Evolutionary conservation across 1,140 invertebrate species (phyloP), one percentile per base, ranked within the genome.

Genomic region (Trialeurodes vaporariorum): DNA sequence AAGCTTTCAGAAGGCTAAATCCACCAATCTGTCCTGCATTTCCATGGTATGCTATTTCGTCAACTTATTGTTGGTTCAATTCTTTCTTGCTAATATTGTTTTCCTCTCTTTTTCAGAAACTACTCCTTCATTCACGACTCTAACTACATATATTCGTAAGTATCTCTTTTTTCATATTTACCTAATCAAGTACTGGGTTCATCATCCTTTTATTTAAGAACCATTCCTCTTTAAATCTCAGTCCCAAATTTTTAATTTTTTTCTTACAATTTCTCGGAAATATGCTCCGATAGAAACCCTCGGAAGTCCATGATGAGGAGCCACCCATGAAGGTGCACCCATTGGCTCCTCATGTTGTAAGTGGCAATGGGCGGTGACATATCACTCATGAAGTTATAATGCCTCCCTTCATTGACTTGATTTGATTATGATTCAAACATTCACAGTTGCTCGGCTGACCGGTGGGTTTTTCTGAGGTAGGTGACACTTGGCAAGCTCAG

Each of bases 121-220:
- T 71, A 65, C 27, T 62, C 70, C 27, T 67, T 71, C 64, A 71
- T 71, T 63, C 70, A 71, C 25, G 70, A 71, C 49, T 60, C 68
- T 58, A 69, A 65, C 61, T 71, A 69, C 59, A 64, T 71, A n/a
- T 67, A 70, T 64, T 70, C 70, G 70, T 70, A 67, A 69, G 70
- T 71, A 69, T n/a, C 23, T 13, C n/a, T 65, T 34, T 1, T n/a
- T 65, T 25, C 26, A 21, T 40, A 24, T n/a, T 2, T 60, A 2
- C 24, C 22, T 26, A 13, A 23, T 21, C 23, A 13, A 27, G 21
- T 13, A 34, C 26, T 9, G 23, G 58, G 12, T 49, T 5, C 34
- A 49, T 17, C 5, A 9, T 49, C 5, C 5, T 49, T 5, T 49
- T 49, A 9, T 17, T 49, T 17, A 49, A 49, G 5, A 17, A 49